These are phyloP conservation scores for Melanargia galathea DNA, from an alignment of 2,888 invertebrate genomes.

Conservation along the genomic window DNA sequence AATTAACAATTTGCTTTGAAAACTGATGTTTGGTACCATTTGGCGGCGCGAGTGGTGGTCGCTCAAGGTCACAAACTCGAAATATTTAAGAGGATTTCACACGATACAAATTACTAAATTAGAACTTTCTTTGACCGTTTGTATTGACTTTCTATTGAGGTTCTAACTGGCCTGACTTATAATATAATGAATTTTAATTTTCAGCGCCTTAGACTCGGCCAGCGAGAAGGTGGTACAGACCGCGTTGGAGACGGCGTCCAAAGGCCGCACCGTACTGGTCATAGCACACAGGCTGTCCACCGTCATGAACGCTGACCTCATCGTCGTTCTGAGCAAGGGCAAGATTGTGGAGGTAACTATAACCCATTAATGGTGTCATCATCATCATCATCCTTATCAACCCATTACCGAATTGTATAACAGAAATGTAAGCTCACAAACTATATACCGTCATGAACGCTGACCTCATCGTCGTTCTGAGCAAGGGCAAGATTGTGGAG, in stretches of 20 bases:
- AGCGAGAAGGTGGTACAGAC: constrained; percentile 95
- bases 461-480: constrained; percentile 94
- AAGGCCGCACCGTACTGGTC: constrained; percentile 94
- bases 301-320: constrained; percentile 93
- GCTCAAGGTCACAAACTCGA: too few species aligned
- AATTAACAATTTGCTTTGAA: too few species aligned
- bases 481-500: constrained; percentile 92
- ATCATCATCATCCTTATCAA: too few species aligned
- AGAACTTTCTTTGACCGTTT: too few species aligned
- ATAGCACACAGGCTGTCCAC: constrained; percentile 98
- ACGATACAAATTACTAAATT: too few species aligned
- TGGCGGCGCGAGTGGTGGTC: too few species aligned
- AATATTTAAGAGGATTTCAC: too few species aligned
- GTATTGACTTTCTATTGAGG: too few species aligned
- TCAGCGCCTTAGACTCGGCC: constrained; percentile 94
- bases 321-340: constrained; percentile 94
- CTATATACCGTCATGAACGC: constrained; percentile 95
- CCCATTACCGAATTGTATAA: too few species aligned
- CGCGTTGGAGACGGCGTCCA: constrained; percentile 91
- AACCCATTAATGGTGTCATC: neutral
- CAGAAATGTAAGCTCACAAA: constrained; percentile 95
- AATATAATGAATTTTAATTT: neutral
- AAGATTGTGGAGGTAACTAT: constrained; percentile 88
- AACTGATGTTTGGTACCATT: too few species aligned
- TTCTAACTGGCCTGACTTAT: too few species aligned